Base-by-base conservation (phyloP, 2,888 invertebrate species). In the Laothoe populi region DNA sequence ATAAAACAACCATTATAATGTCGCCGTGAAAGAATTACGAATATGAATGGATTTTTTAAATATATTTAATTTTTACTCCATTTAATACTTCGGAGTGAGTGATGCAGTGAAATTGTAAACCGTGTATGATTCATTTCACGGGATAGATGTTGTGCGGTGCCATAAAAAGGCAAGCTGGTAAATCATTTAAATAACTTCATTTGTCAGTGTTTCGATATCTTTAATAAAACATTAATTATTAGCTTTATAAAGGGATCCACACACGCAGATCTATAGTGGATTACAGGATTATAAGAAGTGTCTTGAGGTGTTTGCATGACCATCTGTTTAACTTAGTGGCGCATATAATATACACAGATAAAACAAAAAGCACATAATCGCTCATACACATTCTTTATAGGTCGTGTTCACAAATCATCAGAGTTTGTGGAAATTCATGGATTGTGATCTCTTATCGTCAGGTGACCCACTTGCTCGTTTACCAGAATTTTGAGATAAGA, bases 1-100 rank as follows among this genome's bases (percentile, higher is more conserved):
- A 58, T 58, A 69, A 73, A 70, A 70, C 64, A 66, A 60, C 61
- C 66, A 67, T 70, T 74, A 68, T 63, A 26, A 49, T 71, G 66
- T 75, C 74, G 67, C 63, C 70, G 59, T 24, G 40, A 62, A 66
- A 69, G 45, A 40, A 57, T 57, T 62, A 62, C 65, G 63, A 64
- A 63, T 66, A 67, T 67, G 64, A 70, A 66, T 70, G 66, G 40
- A 31, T 59, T 69, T 71, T 69, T 65, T 65, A 61, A 68, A 62
- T 59, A 38, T 40, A 38, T 24, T 7, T 46, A 46, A 35, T 61
- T 57, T 53, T 19, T 35, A 31, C 53, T 53, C 35, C 35, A 53
- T 53, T 53, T 35, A 31, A 53, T 53, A 16, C 3, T 10, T 16
- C 53, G 31, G 31, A 31, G 8, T 19, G 31, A 31, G 31, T 53